Evolutionary conservation across 2,797 vertebrate species (phyloP).

Genomic region (Denticeps clupeoides): DNA sequence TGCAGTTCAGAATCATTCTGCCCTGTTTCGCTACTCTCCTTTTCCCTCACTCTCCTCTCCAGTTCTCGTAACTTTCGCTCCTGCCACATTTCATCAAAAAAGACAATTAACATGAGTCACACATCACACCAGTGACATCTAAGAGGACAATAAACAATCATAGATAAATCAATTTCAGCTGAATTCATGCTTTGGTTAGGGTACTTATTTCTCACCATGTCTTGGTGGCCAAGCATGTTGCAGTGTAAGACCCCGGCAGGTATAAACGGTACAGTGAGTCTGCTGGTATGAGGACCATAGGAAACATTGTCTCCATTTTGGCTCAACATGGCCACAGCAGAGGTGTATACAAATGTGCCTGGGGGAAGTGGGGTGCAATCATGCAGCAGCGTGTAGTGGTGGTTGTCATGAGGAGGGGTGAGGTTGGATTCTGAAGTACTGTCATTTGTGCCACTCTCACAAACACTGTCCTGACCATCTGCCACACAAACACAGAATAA

Average conservation of each 20-base stretch:
- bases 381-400: conserved; percentile 58
- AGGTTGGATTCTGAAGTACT: conserved; percentile 33
- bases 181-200: background rate
- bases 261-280: conserved; percentile 49
- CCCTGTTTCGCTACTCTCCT: conserved; percentile 36
- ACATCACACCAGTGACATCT: too few relatives aligned
- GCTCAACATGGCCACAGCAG: conserved; percentile 54
- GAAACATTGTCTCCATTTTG: conserved; percentile 50
- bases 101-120: too few relatives aligned
- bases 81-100: too few relatives aligned
- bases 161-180: too few relatives aligned
- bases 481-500: background rate
- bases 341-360: conserved; percentile 53
- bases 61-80: conserved; percentile 26
- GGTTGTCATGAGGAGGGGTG: conserved; percentile 45
- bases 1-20: conserved; percentile 37
- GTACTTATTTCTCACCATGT: conserved; percentile 46
- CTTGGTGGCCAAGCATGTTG: conserved; percentile 62
- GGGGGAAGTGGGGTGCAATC: conserved; percentile 54
- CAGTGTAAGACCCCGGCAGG: conserved; percentile 61
- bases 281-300: conserved; percentile 53
- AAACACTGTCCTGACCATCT: conserved; percentile 36
- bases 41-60: conserved; percentile 44
- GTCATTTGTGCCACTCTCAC: conserved; percentile 36
- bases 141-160: too few relatives aligned